phyloP scores from a whole-genome alignment of 1,140 invertebrate species.

The Sycophila sp. region DNA sequence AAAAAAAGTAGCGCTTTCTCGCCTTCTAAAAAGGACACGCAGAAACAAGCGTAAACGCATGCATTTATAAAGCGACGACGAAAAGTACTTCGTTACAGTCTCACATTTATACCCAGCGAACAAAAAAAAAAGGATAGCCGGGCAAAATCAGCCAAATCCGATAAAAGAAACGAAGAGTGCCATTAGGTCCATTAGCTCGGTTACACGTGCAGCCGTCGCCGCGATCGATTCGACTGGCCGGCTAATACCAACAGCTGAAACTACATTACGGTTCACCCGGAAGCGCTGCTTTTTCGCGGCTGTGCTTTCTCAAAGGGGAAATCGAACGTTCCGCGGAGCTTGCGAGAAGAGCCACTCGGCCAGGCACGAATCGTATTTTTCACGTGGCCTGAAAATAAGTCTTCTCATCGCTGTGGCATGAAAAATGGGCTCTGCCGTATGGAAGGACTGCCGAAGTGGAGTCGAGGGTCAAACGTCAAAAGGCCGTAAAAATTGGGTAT shows the following conservation, averaged over 20 bases:
- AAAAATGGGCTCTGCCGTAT: no score
- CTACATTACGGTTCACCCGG: not conserved
- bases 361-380: slow-evolving; percentile 16
- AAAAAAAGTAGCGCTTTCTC: not conserved
- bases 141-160: not conserved
- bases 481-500: no score
- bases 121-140: no score
- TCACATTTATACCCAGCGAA: no score
- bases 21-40: no score
- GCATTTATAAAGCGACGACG: no score
- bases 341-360: not conserved
- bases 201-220: not conserved
- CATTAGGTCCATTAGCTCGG: slow-evolving; percentile 25
- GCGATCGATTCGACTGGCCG: slow-evolving; percentile 8
- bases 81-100: no score
- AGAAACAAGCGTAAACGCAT: no score
- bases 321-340: slow-evolving; percentile 8
- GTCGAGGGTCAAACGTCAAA: no score
- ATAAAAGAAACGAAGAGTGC: slow-evolving; percentile 18
- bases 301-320: slow-evolving; percentile 2
- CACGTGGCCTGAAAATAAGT: not conserved
- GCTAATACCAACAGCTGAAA: slow-evolving; percentile 10
- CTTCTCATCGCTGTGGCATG: not conserved
- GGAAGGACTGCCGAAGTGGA: no score
- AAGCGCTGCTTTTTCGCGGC: not conserved